A percentile compares a stretch with the other conserved stretches of the same genome.
These are phyloP conservation scores for Drosophila siamana DNA, from an alignment of 2,888 invertebrate species.

Conservation along the genomic window DNA sequence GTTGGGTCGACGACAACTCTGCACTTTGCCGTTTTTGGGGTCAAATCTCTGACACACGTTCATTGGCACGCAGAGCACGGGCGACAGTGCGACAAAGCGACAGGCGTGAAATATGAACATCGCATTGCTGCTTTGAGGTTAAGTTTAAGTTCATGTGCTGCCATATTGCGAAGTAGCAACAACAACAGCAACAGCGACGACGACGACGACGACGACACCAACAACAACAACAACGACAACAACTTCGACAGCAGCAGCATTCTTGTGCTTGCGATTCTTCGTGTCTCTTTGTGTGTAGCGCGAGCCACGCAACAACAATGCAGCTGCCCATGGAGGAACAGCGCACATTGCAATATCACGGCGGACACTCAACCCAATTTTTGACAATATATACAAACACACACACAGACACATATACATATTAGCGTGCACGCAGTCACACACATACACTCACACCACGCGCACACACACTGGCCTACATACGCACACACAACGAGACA, in stretches of 20 bases:
- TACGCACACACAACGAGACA: slow-evolving; percentile 16
- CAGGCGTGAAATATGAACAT: slow-evolving; percentile 22
- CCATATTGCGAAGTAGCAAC: slow-evolving; percentile 49
- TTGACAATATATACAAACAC: slow-evolving; percentile 41
- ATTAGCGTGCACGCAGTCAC: slow-evolving; percentile 1
- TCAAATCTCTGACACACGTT: slow-evolving; percentile 43
- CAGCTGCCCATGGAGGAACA: slow-evolving; percentile 24
- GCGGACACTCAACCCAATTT: slow-evolving; percentile 55
- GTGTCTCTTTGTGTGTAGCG: slow-evolving; percentile 23
- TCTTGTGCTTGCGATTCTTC: slow-evolving; percentile 26
- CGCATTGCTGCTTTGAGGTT: slow-evolving; percentile 54
- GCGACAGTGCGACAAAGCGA: slow-evolving; percentile 1
- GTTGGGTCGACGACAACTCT: too few species aligned
- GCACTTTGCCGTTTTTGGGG: slow-evolving; percentile 20
- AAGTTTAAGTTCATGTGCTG: slow-evolving; percentile 65
- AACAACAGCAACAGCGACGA: not conserved
- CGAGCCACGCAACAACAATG: slow-evolving; percentile 48
- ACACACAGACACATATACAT: slow-evolving; percentile 7
- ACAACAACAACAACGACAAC: not conserved
- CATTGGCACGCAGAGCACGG: slow-evolving; percentile 31
- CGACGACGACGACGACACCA: not conserved
- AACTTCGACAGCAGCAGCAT: not conserved
- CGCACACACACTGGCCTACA: not conserved
- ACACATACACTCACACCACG: not conserved
- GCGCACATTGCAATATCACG: slow-evolving; percentile 28